phyloP scores from a whole-genome alignment of 30 jellyfish, hydroid and myxozoan genomes.

The Chrysaora quinquecirrha region DNA sequence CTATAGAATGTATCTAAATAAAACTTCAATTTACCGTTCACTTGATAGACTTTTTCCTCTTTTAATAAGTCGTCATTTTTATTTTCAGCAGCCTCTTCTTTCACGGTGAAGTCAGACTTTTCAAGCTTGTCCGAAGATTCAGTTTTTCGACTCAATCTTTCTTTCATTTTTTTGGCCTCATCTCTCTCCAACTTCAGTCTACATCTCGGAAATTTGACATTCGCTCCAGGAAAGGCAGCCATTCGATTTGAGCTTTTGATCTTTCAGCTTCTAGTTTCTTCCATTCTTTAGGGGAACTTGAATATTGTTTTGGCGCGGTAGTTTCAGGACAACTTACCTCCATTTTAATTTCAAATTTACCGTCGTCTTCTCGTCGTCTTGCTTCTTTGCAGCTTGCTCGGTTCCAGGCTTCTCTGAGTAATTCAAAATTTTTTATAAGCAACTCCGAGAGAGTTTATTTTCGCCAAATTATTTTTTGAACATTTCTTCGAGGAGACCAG shows the following conservation, averaged over 20 bases:
- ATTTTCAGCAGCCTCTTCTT: background rate
- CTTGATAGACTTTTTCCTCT: too few relatives aligned
- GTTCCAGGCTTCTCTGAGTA: constrained; percentile 58
- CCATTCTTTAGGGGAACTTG: constrained; percentile 64
- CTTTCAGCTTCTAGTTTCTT: background rate
- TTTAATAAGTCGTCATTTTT: background rate
- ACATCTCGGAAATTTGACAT: constrained; percentile 68
- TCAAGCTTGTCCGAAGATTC: background rate
- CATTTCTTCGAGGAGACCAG: too few relatives aligned
- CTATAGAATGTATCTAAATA: too few relatives aligned
- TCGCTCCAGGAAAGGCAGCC: constrained; percentile 78
- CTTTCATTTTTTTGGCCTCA: constrained; percentile 68
- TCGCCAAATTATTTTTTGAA: too few relatives aligned
- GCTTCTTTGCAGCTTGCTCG: constrained; percentile 69
- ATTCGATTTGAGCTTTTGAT: constrained; percentile 38
- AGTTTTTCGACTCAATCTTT: constrained; percentile 28
- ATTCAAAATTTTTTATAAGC: too few relatives aligned
- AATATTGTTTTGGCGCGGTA: constrained; percentile 60
- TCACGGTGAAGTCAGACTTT: background rate
- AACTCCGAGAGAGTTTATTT: too few relatives aligned
- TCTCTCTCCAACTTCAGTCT: constrained; percentile 52
- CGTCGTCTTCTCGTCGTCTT: constrained; percentile 8
- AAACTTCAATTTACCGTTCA: too few relatives aligned
- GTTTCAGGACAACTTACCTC: constrained; percentile 20
- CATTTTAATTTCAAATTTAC: constrained; percentile 24